phyloP scores from a whole-genome alignment of 2,888 invertebrate species.

The Leptogaster cylindrica region DNA sequence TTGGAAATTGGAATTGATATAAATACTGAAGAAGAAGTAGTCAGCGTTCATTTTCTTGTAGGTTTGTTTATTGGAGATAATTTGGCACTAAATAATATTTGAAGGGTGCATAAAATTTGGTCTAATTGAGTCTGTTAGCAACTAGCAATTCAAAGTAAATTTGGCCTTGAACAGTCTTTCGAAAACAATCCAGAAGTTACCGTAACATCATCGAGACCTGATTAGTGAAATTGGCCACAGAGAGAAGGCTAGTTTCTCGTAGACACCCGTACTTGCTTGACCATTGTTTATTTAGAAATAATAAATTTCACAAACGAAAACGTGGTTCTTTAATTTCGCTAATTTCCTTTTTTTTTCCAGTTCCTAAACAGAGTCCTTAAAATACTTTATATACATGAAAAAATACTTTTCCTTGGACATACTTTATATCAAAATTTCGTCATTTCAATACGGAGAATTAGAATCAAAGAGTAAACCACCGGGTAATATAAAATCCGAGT shows the following conservation, averaged over 20 bases:
- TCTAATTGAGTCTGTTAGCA: not conserved
- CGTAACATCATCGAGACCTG: too few species aligned
- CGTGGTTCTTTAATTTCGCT: not conserved
- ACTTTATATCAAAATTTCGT: too few species aligned
- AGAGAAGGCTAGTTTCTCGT: not conserved
- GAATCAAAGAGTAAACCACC: conserved; percentile 34
- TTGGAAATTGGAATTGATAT: conserved; percentile 38
- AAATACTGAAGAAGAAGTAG: conserved; percentile 23
- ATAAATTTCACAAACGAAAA: too few species aligned
- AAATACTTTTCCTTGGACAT: too few species aligned
- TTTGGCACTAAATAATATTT: conserved; percentile 36
- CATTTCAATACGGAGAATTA: conserved; percentile 22
- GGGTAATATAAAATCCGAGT: conserved; percentile 40
- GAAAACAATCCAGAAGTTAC: not conserved
- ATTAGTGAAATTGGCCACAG: too few species aligned
- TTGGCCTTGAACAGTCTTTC: too few species aligned
- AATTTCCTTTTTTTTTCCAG: not conserved
- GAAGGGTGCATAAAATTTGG: not conserved
- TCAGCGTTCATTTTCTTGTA: conserved; percentile 41
- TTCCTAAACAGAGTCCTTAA: not conserved
- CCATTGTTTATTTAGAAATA: too few species aligned
- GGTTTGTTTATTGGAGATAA: conserved; percentile 41
- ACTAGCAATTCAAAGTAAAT: too few species aligned
- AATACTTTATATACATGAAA: too few species aligned
- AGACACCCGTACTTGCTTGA: not conserved